Evolutionary conservation across 2,888 invertebrate genomes (phyloP), one percentile per base, ranked within the genome.

Genomic region (Chrysomela aeneicollis): DNA sequence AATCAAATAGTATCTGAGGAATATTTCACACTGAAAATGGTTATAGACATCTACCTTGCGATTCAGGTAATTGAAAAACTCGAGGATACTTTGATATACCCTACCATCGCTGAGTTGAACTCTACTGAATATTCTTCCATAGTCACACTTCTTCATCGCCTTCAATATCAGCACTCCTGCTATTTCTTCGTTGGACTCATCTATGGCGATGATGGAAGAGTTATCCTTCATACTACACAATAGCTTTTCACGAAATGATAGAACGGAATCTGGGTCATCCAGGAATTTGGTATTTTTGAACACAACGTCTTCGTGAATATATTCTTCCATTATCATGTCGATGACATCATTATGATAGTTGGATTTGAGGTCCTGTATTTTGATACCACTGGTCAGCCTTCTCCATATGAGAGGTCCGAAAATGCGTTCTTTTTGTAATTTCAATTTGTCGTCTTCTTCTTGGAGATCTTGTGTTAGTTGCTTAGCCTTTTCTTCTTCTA

Each of bases 11-110:
- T 75, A 80, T 46, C 77, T 71, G n/a, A 82, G 66, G 64, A 76
- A 81, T 5, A 66, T 65, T 3, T 82, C 79, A 61, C 81, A 80
- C 5, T 80, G 69, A 59, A 75, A 79, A 17, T 70, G 66, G 10
- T 75, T 74, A 62, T 74, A 82, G 59, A 82, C 70, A 61, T 82
- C 79, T 2, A 77, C 74, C 72, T 79, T 81, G 49, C 81, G 68
- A 54, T 74, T 78, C 3, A 82, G 55, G 50, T 76, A 73, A 37
- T 76, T 76, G 19, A 74, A 68, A 51, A 82, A 78, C 5, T 67
- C 66, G 0, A 73, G 70, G 26, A 78, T 76, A 66, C 78, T 80
- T 58, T 75, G 70, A 59, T 78, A 77, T 4, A 78, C 74, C 52
- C 78, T 78, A 3, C 82, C 83, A 8, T 78, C 73, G 12, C 74